Percentiles rank a stretch among this genome's conserved stretches.
phyloP scores from a whole-genome alignment of 2,888 invertebrate genomes.

The Drosophila kuntzei region DNA sequence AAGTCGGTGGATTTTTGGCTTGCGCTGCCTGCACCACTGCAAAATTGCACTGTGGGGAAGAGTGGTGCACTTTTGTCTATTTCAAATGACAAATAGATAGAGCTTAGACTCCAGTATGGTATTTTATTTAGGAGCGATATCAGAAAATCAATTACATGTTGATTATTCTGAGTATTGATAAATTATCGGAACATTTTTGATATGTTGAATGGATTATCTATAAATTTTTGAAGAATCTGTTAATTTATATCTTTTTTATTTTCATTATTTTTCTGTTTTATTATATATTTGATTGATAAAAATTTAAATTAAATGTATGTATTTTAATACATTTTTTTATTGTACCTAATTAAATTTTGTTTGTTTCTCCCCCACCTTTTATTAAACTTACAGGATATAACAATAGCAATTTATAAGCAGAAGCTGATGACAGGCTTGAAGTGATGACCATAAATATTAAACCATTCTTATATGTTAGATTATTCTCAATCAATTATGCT shows the following conservation, averaged over 20 bases:
- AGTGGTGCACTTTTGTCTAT: not conserved
- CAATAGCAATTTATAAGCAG: too few species aligned
- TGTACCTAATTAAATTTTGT: too few species aligned
- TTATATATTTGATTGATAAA: too few species aligned
- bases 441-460: too few species aligned
- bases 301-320: too few species aligned
- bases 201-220: not conserved
- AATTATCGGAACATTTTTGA: not conserved
- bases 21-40: not conserved
- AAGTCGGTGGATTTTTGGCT: slow-evolving; percentile 36
- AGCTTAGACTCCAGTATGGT: slow-evolving; percentile 9
- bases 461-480: too few species aligned
- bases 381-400: too few species aligned
- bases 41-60: not conserved
- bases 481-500: not conserved
- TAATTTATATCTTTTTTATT: too few species aligned
- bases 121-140: not conserved
- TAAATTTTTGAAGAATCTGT: not conserved
- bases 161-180: slow-evolving; percentile 1
- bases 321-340: too few species aligned
- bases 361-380: too few species aligned
- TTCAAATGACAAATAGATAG: slow-evolving; percentile 26
- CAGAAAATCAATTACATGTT: not conserved
- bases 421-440: too few species aligned
- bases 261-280: too few species aligned